These are phyloP conservation scores for Cylloceria caligata DNA, from an alignment of 2,888 invertebrate species.

Conservation along the genomic window DNA sequence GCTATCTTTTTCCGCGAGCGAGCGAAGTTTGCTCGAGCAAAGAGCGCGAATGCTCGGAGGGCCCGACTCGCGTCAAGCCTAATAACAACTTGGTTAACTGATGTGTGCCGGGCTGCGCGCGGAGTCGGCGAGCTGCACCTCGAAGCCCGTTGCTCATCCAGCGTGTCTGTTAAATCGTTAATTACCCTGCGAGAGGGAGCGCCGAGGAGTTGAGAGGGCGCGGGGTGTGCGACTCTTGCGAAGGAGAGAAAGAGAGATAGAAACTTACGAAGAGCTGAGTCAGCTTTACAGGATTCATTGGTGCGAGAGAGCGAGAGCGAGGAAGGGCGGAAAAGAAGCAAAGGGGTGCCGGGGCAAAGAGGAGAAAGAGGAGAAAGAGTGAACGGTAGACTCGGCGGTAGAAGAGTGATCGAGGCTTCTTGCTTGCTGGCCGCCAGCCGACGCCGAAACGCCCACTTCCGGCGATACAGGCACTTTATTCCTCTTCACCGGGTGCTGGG, in stretches of 20 bases:
- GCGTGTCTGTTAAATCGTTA: constrained; percentile 82
- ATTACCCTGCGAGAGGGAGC: constrained; percentile 73
- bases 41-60: constrained; percentile 29
- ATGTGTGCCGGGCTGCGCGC: constrained; percentile 67
- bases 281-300: not conserved
- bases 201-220: constrained; percentile 46
- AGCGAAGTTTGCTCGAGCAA: constrained; percentile 21
- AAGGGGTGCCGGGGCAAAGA: constrained; percentile 25
- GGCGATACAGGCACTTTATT: constrained; percentile 73
- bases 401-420: constrained; percentile 72
- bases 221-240: constrained; percentile 22
- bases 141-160: constrained; percentile 75
- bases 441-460: constrained; percentile 83
- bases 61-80: constrained; percentile 68
- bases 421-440: constrained; percentile 65
- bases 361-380: constrained; percentile 37
- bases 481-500: constrained; percentile 55
- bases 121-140: constrained; percentile 55
- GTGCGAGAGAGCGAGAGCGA: constrained; percentile 44
- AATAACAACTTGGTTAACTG: constrained; percentile 80
- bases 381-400: constrained; percentile 66
- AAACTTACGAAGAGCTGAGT: constrained; percentile 31
- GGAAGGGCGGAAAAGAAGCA: constrained; percentile 41
- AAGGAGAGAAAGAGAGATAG: not conserved
- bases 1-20: constrained; percentile 18